A percentile compares a stretch with the other conserved stretches of the same genome.
phyloP scores from a whole-genome alignment of 2,888 invertebrate species.

The Vesta saturnalis region DNA sequence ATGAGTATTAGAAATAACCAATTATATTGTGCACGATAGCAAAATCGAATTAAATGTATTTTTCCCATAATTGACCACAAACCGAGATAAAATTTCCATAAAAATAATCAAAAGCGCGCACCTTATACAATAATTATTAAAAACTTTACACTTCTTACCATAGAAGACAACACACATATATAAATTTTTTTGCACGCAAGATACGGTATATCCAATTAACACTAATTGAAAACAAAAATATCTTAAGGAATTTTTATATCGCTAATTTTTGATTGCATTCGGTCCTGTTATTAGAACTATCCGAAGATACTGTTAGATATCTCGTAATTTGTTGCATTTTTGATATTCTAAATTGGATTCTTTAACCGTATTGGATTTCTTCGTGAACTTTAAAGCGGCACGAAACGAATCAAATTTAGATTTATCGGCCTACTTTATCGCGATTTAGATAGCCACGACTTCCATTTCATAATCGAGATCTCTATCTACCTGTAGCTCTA shows the following conservation, averaged over 20 bases:
- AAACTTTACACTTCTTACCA: no score
- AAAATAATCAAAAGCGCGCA: no score
- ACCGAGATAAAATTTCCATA: no score
- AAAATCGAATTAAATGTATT: no score
- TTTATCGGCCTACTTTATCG: slow-evolving; percentile 47
- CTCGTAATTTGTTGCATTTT: slow-evolving; percentile 27
- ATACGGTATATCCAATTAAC: slow-evolving; percentile 10
- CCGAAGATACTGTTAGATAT: slow-evolving; percentile 1
- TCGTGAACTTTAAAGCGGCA: slow-evolving; percentile 41
- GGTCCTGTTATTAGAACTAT: not conserved
- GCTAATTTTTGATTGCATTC: no score
- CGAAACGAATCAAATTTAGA: slow-evolving; percentile 45
- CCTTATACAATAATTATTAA: no score
- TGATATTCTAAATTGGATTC: slow-evolving; percentile 26
- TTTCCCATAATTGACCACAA: no score
- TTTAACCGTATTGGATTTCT: slow-evolving; percentile 33
- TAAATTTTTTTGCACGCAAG: no score
- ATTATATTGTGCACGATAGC: no score
- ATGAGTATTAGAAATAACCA: no score
- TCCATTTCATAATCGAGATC: slow-evolving; percentile 43
- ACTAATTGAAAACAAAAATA: slow-evolving; percentile 9
- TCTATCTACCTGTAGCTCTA: slow-evolving; percentile 28
- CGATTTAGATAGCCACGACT: slow-evolving; percentile 47
- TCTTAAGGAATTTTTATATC: not conserved
- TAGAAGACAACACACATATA: no score